Percentiles rank a stretch among this genome's conserved stretches.
phyloP scores from a whole-genome alignment of 2,113 vertebrate species.

The Hydrolagus affinis region DNA sequence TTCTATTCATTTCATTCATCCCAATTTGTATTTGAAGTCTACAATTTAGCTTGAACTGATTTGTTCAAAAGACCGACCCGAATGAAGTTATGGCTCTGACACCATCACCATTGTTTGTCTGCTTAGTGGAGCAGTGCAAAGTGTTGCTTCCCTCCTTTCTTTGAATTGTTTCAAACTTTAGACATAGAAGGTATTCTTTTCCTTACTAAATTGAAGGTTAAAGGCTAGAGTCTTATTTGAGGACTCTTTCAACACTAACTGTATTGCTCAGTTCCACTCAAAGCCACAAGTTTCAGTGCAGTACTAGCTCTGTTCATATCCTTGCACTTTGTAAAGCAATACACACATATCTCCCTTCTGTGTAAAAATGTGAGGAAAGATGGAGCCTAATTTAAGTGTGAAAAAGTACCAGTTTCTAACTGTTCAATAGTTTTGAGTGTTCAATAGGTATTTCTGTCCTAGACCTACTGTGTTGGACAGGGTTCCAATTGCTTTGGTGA shows the following conservation, averaged over 20 bases:
- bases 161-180: slow-evolving; percentile 19
- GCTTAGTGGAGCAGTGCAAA: slow-evolving; percentile 11
- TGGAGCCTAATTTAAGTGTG: slow-evolving; percentile 11
- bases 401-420: slow-evolving; percentile 16
- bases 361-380: slow-evolving; percentile 27
- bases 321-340: slow-evolving; percentile 24
- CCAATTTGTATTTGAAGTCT: neutral
- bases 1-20: neutral
- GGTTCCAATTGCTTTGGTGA: slow-evolving; percentile 3
- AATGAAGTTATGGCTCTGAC: slow-evolving; percentile 21
- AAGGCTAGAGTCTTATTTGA: slow-evolving; percentile 26
- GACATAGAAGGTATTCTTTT: slow-evolving; percentile 21
- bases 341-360: neutral
- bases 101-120: slow-evolving; percentile 16
- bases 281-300: slow-evolving; percentile 9
- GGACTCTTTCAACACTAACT: slow-evolving; percentile 26
- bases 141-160: slow-evolving; percentile 21
- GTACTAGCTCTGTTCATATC: neutral
- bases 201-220: slow-evolving; percentile 14
- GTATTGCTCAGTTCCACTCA: neutral
- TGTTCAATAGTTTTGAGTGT: neutral
- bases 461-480: neutral
- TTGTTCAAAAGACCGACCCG: neutral
- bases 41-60: neutral
- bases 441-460: neutral